Percentiles rank a stretch among this genome's conserved stretches.
Evolutionary conservation across 2,888 invertebrate species (phyloP).

Genomic region (Erpobdella octoculata): DNA sequence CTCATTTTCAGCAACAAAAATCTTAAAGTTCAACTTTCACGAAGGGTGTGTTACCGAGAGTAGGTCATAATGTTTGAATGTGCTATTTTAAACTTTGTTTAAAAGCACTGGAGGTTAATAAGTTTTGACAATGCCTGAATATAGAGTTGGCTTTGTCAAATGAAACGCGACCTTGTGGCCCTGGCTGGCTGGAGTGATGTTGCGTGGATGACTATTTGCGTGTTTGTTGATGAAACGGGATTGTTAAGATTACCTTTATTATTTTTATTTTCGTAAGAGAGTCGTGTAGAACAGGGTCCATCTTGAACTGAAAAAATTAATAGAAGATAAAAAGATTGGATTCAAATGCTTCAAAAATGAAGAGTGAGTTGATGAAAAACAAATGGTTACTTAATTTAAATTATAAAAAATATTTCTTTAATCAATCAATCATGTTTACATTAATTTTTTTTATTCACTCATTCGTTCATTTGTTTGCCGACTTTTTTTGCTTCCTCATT

Average conservation of each 20-base stretch:
- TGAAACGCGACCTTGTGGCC: too few relatives aligned
- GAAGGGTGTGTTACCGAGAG: too few relatives aligned
- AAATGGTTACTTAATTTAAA: not conserved
- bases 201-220: not conserved
- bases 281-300: not conserved
- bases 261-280: not conserved
- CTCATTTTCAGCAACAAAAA: too few relatives aligned
- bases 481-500: too few relatives aligned
- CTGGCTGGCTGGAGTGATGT: too few relatives aligned
- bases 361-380: not conserved
- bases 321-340: constrained; percentile 11
- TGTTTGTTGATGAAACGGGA: not conserved
- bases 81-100: too few relatives aligned
- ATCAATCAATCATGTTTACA: not conserved
- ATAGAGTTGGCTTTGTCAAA: too few relatives aligned
- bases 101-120: too few relatives aligned
- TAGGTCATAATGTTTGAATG: too few relatives aligned
- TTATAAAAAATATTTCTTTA: not conserved
- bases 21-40: too few relatives aligned
- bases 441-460: not conserved
- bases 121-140: too few relatives aligned
- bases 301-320: not conserved
- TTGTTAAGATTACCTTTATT: not conserved
- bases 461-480: too few relatives aligned
- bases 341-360: constrained; percentile 21